A percentile compares a stretch with the other conserved stretches of the same genome.
These are phyloP conservation scores for Siphamia tubifer DNA, from an alignment of 2,113 vertebrate genomes.

Conservation along the genomic window DNA sequence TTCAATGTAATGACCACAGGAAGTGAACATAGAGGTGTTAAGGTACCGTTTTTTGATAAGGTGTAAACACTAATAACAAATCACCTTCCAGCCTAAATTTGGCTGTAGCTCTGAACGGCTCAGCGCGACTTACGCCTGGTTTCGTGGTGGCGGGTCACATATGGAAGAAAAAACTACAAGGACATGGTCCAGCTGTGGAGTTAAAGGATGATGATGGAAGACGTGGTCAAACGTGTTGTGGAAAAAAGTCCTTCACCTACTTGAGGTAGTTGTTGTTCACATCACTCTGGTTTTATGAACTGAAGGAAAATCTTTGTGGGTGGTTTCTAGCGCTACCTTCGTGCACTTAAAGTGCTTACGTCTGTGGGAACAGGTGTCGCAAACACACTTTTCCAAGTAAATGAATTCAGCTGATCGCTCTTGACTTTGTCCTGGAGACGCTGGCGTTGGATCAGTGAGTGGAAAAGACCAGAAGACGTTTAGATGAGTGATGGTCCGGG, in stretches of 20 bases:
- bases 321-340: constrained; percentile 31
- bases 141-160: too few species aligned
- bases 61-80: too few species aligned
- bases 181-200: too few species aligned
- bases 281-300: constrained; percentile 63
- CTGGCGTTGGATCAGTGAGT: constrained; percentile 58
- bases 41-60: too few species aligned
- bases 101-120: too few species aligned
- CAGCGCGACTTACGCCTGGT: too few species aligned
- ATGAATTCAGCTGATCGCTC: constrained; percentile 68
- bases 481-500: constrained; percentile 65
- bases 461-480: constrained; percentile 68
- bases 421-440: constrained; percentile 65
- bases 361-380: constrained; percentile 66
- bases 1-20: too few species aligned
- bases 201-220: constrained; percentile 16
- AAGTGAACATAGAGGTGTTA: too few species aligned
- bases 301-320: constrained; percentile 51
- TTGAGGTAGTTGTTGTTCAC: constrained; percentile 63
- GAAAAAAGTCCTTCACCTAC: constrained; percentile 58
- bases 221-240: constrained; percentile 51
- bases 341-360: constrained; percentile 56
- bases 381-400: constrained; percentile 61
- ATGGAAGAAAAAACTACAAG: too few species aligned
- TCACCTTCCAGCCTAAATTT: too few species aligned